A percentile compares a stretch with the other conserved stretches of the same genome.
Conservation (phyloP, 1,140 invertebrate species). For the Neoseiulus cucumeris region DNA sequence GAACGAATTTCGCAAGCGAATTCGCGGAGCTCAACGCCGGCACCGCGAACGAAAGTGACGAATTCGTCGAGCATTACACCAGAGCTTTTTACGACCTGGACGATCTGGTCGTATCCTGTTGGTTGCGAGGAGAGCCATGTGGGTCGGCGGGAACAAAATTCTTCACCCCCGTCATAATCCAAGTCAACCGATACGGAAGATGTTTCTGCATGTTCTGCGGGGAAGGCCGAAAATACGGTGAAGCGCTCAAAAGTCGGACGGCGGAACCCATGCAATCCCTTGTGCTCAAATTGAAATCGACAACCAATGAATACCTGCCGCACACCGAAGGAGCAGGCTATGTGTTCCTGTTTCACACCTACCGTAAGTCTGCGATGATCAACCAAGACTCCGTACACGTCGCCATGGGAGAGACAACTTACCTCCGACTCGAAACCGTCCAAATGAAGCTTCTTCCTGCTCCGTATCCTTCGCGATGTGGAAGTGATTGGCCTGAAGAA, state of each 20-base stretch:
- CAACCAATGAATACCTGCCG: neutral
- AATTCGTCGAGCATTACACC: neutral
- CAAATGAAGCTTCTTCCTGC: neutral
- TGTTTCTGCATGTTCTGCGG: slow-evolving; percentile 7
- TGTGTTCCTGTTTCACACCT: neutral
- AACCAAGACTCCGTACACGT: neutral
- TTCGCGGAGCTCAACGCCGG: neutral
- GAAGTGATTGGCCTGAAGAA: neutral
- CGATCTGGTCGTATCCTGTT: neutral
- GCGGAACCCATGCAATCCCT: neutral
- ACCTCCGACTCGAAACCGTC: neutral
- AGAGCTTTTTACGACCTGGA: neutral
- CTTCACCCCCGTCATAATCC: neutral
- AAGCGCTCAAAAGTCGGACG: neutral
- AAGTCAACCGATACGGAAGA: neutral
- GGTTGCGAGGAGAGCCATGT: neutral
- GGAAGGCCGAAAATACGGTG: neutral
- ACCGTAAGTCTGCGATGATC: neutral
- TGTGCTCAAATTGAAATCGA: neutral
- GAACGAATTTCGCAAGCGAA: neutral
- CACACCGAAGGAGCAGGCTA: neutral
- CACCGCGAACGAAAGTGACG: neutral
- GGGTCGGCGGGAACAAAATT: neutral
- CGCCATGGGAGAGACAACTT: neutral
- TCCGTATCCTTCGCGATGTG: neutral